A percentile compares a stretch with the other conserved stretches of the same genome.
Conservation (phyloP, 2,113 vertebrate genomes). For the Menura novaehollandiae region DNA sequence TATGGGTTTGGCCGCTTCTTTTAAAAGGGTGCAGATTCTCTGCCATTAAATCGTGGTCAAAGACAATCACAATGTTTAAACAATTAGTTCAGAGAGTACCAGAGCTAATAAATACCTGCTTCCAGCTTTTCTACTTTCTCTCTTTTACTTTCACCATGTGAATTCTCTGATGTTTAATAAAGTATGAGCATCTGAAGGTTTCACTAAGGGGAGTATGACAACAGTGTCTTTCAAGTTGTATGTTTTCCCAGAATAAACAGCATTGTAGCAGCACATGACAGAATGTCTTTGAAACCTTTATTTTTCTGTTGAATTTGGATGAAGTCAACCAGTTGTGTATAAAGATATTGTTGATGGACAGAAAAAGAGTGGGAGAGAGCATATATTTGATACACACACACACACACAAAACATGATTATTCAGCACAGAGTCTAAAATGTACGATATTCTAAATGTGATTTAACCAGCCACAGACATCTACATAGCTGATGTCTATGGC, state of each 20-base stretch:
- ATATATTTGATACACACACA: background rate
- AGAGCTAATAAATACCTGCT: constrained; percentile 2
- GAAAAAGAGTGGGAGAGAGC: background rate
- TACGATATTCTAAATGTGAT: background rate
- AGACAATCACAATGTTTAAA: background rate
- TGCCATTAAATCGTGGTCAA: background rate
- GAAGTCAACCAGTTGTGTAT: background rate
- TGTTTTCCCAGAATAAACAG: background rate
- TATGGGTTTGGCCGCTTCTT: background rate
- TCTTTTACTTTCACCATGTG: background rate
- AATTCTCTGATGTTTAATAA: constrained; percentile 42
- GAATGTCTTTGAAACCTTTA: background rate
- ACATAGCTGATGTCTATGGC: background rate
- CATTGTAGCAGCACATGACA: background rate
- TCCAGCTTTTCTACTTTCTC: background rate
- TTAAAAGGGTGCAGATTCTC: background rate
- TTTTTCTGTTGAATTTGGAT: background rate
- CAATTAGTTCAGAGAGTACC: background rate
- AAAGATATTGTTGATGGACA: background rate
- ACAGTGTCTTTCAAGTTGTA: background rate
- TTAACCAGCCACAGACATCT: background rate
- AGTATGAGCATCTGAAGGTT: constrained; percentile 12
- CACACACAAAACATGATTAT: background rate
- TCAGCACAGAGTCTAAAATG: background rate
- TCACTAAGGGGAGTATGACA: background rate